These are phyloP conservation scores for Platichthys stellatus DNA, from an alignment of 2,113 vertebrate genomes.

Conservation along the genomic window DNA sequence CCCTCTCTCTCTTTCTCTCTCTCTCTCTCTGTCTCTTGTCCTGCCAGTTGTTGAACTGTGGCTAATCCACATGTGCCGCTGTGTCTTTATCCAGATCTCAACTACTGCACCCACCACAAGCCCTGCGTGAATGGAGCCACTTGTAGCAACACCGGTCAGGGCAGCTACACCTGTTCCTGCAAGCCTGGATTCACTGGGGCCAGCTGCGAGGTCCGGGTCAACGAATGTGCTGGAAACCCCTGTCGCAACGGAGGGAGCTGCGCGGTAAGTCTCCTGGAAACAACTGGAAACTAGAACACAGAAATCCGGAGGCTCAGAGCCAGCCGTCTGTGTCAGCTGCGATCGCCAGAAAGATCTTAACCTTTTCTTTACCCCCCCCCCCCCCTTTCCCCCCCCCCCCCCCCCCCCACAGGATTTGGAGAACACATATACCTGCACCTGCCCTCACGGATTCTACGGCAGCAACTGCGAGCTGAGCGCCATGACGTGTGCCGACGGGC, in stretches of 20 bases:
- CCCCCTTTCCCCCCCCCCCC: neutral
- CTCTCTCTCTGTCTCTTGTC: slow-evolving; percentile 46
- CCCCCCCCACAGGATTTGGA: slow-evolving; percentile 88
- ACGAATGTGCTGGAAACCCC: slow-evolving; percentile 89
- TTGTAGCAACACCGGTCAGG: slow-evolving; percentile 97
- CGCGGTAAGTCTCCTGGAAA: slow-evolving; percentile 81
- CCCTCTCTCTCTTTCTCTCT: slow-evolving; percentile 27
- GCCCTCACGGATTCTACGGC: slow-evolving; percentile 95
- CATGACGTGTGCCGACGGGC: slow-evolving; percentile 95
- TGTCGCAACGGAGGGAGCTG: slow-evolving; percentile 96
- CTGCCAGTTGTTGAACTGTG: slow-evolving; percentile 62
- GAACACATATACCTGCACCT: slow-evolving; percentile 91
- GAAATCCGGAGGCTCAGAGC: no score
- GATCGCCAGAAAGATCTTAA: neutral
- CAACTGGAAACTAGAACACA: no score
- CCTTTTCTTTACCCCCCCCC: neutral
- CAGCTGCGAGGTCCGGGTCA: slow-evolving; percentile 92
- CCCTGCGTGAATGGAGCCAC: slow-evolving; percentile 97
- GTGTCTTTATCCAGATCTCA: slow-evolving; percentile 87
- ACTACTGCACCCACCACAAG: slow-evolving; percentile 98
- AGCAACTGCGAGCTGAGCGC: slow-evolving; percentile 94
- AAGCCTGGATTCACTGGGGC: slow-evolving; percentile 91
- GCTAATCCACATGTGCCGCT: slow-evolving; percentile 78
- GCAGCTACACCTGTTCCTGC: slow-evolving; percentile 98
- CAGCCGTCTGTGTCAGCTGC: neutral